Evolutionary conservation across 92 coral and sea anemone genomes (phyloP).

Genomic region (Epizoanthus illoricatus): DNA sequence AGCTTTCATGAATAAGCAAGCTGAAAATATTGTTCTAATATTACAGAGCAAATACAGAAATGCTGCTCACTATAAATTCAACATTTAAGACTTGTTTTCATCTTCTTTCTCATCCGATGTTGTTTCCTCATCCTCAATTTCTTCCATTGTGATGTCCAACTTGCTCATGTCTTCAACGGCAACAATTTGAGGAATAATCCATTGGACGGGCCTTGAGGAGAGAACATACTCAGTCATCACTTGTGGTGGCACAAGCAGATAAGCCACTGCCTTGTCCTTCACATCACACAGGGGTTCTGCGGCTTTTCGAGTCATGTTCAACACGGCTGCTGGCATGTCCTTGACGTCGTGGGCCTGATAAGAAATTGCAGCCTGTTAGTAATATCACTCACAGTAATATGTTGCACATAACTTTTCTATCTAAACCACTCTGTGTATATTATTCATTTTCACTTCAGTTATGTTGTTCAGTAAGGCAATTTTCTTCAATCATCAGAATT

Average conservation of each 20-base stretch:
- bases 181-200: conserved; percentile 88
- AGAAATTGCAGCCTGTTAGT: not conserved
- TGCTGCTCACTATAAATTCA: not conserved
- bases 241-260: conserved; percentile 80
- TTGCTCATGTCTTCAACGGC: conserved; percentile 80
- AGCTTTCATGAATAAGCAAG: too few species aligned
- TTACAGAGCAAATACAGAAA: not conserved
- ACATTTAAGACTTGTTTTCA: conserved; percentile 12
- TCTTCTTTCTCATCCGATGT: conserved; percentile 58
- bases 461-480: too few species aligned
- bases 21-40: not conserved
- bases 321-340: conserved; percentile 92
- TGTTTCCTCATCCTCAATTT: conserved; percentile 69
- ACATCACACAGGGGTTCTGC: conserved; percentile 68
- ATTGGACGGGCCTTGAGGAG: conserved; percentile 90
- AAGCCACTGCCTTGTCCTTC: conserved; percentile 65
- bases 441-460: too few species aligned
- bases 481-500: too few species aligned
- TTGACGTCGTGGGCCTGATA: conserved; percentile 76
- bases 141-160: conserved; percentile 83
- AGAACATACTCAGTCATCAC: conserved; percentile 88
- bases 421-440: too few species aligned
- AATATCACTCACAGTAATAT: not conserved
- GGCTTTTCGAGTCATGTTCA: conserved; percentile 65
- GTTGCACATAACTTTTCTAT: too few species aligned